phyloP scores from a whole-genome alignment of 2,113 vertebrate genomes.

The Kryptolebias marmoratus region DNA sequence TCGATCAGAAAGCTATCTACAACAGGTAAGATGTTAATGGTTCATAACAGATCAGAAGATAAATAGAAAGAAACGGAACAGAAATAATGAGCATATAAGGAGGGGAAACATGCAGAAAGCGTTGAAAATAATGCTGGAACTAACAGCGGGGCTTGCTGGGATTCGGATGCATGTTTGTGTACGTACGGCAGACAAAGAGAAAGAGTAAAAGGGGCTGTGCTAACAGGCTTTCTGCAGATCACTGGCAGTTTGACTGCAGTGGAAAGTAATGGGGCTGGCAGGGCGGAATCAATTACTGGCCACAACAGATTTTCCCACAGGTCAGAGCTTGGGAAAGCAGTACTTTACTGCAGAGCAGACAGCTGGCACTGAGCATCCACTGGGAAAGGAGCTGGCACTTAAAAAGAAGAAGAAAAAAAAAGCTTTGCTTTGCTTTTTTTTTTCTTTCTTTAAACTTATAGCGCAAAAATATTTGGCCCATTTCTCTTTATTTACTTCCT shows the following conservation, averaged over 20 bases:
- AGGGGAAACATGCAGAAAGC: accelerated
- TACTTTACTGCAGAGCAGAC: slow-evolving; percentile 82
- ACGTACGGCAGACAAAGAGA: slow-evolving; percentile 37
- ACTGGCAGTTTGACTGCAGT: slow-evolving; percentile 93
- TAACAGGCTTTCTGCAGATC: slow-evolving; percentile 85
- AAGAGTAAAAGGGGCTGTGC: slow-evolving; percentile 60
- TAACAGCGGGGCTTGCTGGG: slow-evolving; percentile 23
- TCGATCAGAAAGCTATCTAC: background rate
- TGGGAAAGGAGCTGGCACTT: slow-evolving; percentile 83
- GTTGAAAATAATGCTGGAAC: background rate
- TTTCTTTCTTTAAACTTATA: slow-evolving; percentile 79
- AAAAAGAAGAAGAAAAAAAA: slow-evolving; percentile 71
- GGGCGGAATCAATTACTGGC: slow-evolving; percentile 99
- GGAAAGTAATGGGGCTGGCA: slow-evolving; percentile 97
- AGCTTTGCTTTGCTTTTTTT: slow-evolving; percentile 9
- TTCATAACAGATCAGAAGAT: background rate
- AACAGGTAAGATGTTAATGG: background rate
- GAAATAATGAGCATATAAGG: background rate
- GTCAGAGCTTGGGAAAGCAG: slow-evolving; percentile 94
- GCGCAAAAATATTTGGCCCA: slow-evolving; percentile 73
- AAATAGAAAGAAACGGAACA: background rate
- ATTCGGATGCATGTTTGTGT: slow-evolving; percentile 57
- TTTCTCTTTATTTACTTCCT: slow-evolving; percentile 78
- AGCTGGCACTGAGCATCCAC: slow-evolving; percentile 88
- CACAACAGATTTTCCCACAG: slow-evolving; percentile 99